Evolutionary conservation across 2,797 vertebrate species (phyloP).

Genomic region (Trichosurus vulpecula): DNA sequence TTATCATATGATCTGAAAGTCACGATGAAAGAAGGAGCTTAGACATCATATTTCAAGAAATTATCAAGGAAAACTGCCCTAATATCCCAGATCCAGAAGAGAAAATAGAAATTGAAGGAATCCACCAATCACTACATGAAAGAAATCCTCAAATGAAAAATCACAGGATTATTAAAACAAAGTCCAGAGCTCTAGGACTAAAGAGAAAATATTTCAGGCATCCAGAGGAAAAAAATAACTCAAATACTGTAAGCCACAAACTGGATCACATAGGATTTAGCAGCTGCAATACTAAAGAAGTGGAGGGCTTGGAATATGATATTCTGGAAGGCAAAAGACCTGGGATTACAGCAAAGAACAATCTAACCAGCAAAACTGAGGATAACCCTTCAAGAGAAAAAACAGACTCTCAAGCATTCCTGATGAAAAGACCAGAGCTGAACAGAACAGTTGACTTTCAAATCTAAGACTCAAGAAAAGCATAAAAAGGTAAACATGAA

Average conservation of each 20-base stretch:
- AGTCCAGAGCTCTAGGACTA: background rate
- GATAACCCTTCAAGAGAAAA: no score
- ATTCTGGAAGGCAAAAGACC: no score
- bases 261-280: background rate
- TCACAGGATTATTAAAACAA: background rate
- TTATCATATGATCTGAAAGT: no score
- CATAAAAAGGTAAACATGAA: no score
- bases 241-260: background rate
- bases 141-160: background rate
- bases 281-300: no score
- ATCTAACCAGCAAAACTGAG: no score
- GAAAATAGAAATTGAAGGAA: background rate
- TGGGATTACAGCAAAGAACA: no score
- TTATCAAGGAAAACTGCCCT: background rate
- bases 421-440: no score
- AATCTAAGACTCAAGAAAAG: no score
- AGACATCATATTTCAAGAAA: background rate
- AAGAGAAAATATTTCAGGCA: background rate
- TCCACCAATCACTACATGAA: background rate
- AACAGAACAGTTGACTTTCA: no score
- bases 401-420: no score
- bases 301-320: no score
- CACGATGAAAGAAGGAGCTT: background rate
- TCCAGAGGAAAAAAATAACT: background rate
- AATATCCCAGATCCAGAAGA: background rate